A percentile compares a stretch with the other conserved stretches of the same genome.
phyloP scores from a whole-genome alignment of 1,140 invertebrate genomes.

The Caenorhabditis brenneri region DNA sequence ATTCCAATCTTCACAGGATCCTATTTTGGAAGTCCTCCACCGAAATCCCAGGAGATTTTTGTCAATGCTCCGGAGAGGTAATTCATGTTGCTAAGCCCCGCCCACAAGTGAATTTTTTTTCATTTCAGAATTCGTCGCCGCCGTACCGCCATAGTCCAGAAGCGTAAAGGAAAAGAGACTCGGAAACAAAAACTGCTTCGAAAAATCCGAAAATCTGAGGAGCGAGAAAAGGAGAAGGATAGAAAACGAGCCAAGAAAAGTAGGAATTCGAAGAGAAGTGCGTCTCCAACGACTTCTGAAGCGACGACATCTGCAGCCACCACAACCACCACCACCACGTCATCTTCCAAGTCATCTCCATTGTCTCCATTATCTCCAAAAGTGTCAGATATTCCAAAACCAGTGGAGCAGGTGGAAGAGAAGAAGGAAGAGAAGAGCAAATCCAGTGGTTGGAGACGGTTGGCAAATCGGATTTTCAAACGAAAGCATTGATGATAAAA shows the following conservation, averaged over 20 bases:
- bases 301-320: background rate
- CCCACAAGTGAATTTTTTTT: background rate
- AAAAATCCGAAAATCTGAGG: background rate
- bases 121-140: slow-evolving; percentile 4
- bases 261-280: background rate
- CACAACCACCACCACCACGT: background rate
- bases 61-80: slow-evolving; percentile 21
- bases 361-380: background rate
- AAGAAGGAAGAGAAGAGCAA: background rate
- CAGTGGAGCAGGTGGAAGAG: background rate
- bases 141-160: background rate
- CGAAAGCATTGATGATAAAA: background rate
- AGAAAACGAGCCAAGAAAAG: background rate
- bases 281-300: background rate
- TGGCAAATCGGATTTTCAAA: background rate
- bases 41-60: background rate
- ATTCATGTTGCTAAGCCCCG: too few species aligned
- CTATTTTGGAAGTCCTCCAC: background rate
- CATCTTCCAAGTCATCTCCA: background rate
- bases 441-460: slow-evolving; percentile 1
- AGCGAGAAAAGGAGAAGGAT: slow-evolving; percentile 22
- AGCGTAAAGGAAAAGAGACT: background rate
- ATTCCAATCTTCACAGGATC: slow-evolving; percentile 9
- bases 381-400: background rate
- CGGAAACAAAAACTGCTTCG: slow-evolving; percentile 3